Conservation (phyloP, 2,113 vertebrate genomes). For the Vireo altiloquus region DNA sequence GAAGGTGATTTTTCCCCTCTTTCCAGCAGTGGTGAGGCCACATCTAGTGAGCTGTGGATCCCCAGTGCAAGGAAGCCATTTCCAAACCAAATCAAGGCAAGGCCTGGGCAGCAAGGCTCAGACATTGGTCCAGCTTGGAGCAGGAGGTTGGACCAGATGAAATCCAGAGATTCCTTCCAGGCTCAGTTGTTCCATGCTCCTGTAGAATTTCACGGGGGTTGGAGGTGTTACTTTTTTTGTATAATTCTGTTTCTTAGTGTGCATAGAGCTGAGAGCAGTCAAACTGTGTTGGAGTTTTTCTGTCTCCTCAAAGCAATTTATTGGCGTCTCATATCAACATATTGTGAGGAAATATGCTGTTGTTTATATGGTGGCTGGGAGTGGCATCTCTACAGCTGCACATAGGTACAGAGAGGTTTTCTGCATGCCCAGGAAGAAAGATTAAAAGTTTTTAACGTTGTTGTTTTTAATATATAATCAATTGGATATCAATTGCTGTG, state of each 20-base stretch:
- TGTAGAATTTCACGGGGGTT: no score
- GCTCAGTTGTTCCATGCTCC: not conserved
- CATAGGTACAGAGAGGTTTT: not conserved
- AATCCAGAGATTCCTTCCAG: not conserved
- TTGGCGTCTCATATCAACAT: not conserved
- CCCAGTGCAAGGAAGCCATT: not conserved
- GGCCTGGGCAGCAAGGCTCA: not conserved
- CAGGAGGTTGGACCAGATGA: not conserved
- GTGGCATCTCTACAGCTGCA: not conserved
- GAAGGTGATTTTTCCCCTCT: not conserved
- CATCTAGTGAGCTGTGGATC: not conserved
- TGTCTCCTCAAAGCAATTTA: not conserved
- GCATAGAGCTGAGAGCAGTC: not conserved
- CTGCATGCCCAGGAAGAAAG: not conserved
- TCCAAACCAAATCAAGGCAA: not conserved
- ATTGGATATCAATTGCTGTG: not conserved
- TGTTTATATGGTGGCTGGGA: not conserved
- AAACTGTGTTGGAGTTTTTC: not conserved
- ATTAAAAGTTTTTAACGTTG: not conserved
- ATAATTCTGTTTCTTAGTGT: not conserved
- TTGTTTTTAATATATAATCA: not conserved
- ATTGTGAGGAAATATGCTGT: not conserved
- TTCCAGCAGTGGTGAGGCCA: not conserved
- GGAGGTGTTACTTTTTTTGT: not conserved
- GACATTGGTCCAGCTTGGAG: not conserved